Conservation (phyloP, 2,888 invertebrate genomes). For the Syrista parreyssii region DNA sequence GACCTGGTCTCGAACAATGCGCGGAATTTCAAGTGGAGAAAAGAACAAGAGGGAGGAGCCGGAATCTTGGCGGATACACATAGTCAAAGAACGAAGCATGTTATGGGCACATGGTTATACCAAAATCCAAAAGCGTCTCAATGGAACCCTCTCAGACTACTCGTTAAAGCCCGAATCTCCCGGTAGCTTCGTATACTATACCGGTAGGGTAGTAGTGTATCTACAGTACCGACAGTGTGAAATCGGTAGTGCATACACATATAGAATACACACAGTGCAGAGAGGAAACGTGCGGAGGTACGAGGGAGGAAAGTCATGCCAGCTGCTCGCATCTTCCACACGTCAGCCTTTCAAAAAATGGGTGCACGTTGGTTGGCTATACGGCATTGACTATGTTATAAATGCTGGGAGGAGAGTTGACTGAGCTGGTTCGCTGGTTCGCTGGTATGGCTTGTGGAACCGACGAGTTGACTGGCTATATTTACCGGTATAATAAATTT, state of each 20-base stretch:
- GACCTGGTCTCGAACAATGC: constrained; percentile 45
- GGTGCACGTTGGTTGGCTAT: neutral
- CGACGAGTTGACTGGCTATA: constrained; percentile 30
- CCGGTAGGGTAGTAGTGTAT: neutral
- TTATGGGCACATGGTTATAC: constrained; percentile 43
- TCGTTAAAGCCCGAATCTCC: constrained; percentile 48
- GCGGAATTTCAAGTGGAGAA: constrained; percentile 46
- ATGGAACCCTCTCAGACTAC: constrained; percentile 42
- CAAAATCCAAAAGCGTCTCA: constrained; percentile 44
- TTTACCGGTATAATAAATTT: constrained; percentile 54
- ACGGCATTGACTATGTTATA: constrained; percentile 8
- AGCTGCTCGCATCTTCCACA: constrained; percentile 5
- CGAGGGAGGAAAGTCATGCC: constrained; percentile 4
- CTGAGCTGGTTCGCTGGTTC: neutral
- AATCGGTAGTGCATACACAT: neutral
- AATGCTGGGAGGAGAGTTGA: constrained; percentile 3
- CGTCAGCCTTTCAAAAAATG: constrained; percentile 1
- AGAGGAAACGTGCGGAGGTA: neutral
- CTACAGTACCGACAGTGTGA: neutral
- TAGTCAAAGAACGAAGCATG: neutral
- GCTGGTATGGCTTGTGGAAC: neutral
- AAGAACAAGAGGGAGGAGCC: constrained; percentile 32
- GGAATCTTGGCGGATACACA: neutral
- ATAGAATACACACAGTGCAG: neutral
- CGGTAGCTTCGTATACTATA: neutral